Conservation (phyloP, 2,797 vertebrate genomes). For the Clamator glandarius region DNA sequence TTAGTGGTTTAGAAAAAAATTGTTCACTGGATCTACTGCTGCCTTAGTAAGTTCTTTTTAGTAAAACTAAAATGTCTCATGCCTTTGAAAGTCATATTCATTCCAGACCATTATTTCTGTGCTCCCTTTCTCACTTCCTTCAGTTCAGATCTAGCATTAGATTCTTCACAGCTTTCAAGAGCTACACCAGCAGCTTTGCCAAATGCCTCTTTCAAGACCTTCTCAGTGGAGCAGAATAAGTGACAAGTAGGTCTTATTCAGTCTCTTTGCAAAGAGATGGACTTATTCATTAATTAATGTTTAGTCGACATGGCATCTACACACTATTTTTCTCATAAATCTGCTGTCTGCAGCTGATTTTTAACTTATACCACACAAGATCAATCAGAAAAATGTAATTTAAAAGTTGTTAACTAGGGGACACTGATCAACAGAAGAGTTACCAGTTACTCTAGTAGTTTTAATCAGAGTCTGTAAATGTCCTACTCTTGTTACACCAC, state of each 20-base stretch:
- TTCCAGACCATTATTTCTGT: conserved; percentile 16
- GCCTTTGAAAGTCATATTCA: neutral
- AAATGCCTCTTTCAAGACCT: neutral
- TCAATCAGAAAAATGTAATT: neutral
- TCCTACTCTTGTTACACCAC: neutral
- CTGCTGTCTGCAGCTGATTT: neutral
- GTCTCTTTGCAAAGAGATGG: neutral
- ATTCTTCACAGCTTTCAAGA: neutral
- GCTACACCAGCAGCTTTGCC: neutral
- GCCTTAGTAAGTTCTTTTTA: neutral
- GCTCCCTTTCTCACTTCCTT: neutral
- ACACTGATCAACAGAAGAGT: neutral
- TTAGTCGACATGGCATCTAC: neutral
- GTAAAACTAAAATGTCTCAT: conserved; percentile 13
- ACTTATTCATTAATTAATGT: neutral
- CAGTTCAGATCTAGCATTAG: neutral
- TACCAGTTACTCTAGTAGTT: neutral
- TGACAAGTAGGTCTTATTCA: neutral
- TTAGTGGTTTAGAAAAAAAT: neutral
- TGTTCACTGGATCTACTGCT: neutral
- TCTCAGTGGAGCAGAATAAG: neutral
- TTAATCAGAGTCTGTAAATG: neutral
- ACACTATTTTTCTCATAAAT: neutral
- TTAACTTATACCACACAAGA: neutral
- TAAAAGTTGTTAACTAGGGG: neutral